Base-by-base conservation (phyloP, 2,113 vertebrate species). In the Beaufortia kweichowensis region DNA sequence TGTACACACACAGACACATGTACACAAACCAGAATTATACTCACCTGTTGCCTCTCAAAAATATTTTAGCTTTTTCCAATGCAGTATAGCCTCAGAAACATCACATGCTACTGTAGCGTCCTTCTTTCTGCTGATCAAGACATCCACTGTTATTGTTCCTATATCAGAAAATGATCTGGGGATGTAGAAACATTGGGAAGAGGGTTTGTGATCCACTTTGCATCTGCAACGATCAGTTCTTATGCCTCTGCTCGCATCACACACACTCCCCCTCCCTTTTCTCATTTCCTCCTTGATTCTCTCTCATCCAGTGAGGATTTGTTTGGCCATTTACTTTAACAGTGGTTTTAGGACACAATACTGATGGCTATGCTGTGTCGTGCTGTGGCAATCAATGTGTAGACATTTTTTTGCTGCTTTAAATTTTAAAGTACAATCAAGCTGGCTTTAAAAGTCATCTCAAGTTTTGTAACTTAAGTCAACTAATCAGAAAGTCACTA, bases 141-240 rank as follows among this genome's bases (percentile, higher is more conserved):
- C 21, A 15, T n/a, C n/a, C 31, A 1, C 53, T 57, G 29, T 71
- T 35, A 56, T 24, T 67, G 50, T 66, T 19, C 35, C 43, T 17
- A 14, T 48, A 14, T 21, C 46, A 21, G 50, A 0, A 70, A 70
- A 56, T 35, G 50, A 71, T 31, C 21, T 9, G 33, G 50, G 26
- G 53, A 71, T 6, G n/a, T 3, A 1, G 6, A 39, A 9, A 14
- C 12, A 23, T n/a, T 23, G 39, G 46, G 11, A 64, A 75, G 81
- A 31, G 78, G 60, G 81, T 24, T 46, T 28, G 74, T 64, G 50
- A 75, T 82, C 70, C 33, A 41, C 83, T 84, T 66, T 80, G 12
- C 66, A 60, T 85, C 86, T 86, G 86, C 86, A 89, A 81, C 82
- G 77, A 89, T 88, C 87, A 87, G 81, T 90, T 87, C 87, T 90